A percentile compares a stretch with the other conserved stretches of the same genome.
These are phyloP conservation scores for Melospiza georgiana DNA, from an alignment of 2,113 vertebrate species.

Conservation along the genomic window DNA sequence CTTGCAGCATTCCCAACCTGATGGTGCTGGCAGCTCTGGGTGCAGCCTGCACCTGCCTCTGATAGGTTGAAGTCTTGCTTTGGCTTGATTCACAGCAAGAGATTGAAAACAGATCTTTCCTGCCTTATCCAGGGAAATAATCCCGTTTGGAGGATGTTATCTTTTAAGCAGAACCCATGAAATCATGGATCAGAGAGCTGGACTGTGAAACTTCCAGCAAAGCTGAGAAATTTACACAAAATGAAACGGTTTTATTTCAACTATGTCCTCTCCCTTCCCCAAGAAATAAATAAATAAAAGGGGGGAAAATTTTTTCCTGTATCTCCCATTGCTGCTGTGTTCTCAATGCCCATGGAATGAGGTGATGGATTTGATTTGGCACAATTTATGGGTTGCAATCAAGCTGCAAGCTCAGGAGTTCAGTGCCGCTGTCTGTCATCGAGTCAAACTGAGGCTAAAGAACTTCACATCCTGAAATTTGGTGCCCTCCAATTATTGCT, in stretches of 20 bases:
- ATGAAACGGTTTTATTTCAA: not conserved
- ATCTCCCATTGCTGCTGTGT: not conserved
- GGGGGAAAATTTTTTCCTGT: not conserved
- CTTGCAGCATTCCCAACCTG: not conserved
- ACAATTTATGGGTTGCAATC: not conserved
- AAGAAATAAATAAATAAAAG: not conserved
- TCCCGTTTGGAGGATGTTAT: not conserved
- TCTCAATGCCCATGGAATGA: not conserved
- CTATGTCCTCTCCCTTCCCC: rapidly evolving
- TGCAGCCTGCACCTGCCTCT: not conserved
- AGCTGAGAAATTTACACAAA: not conserved
- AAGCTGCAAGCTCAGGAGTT: not conserved
- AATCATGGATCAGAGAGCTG: not conserved
- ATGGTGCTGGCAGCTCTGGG: rapidly evolving
- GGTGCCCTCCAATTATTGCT: not conserved
- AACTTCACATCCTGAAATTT: not conserved
- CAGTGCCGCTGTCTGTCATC: not conserved
- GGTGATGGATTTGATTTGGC: not conserved
- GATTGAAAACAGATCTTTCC: not conserved
- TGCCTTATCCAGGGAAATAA: not conserved
- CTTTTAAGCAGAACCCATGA: not conserved
- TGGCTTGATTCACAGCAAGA: not conserved
- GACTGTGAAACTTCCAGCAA: not conserved
- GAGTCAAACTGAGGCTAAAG: not conserved
- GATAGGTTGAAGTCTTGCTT: not conserved